Percentiles rank a stretch among this genome's conserved stretches.
Conservation (phyloP, 2,888 invertebrate species). For the Lacanobia wlatinum region DNA sequence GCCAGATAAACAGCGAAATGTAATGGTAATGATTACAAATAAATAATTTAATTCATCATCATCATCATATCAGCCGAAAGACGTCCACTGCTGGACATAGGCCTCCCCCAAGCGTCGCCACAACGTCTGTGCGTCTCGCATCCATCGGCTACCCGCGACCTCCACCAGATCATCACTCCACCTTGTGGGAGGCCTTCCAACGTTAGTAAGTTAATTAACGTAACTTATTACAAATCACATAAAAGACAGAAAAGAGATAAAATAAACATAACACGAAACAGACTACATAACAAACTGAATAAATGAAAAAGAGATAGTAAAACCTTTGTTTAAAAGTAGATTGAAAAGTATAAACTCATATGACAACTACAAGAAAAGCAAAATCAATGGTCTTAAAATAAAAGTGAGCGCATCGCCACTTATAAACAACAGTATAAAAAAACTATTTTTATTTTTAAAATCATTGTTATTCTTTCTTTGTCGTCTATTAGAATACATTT, state of each 20-base stretch:
- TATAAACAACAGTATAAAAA: conserved; percentile 19
- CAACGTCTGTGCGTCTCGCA: too few species aligned
- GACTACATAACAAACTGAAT: not conserved
- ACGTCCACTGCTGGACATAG: too few species aligned
- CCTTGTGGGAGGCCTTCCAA: too few species aligned
- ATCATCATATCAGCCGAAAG: too few species aligned
- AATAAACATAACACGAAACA: not conserved
- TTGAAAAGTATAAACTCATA: conserved; percentile 12
- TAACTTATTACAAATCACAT: conserved; percentile 8
- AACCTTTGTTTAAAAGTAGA: too few species aligned
- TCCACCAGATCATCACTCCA: too few species aligned
- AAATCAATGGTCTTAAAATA: conserved; percentile 40
- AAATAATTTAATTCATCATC: too few species aligned
- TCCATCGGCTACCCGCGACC: too few species aligned
- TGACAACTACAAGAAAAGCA: conserved; percentile 25
- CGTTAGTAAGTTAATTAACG: conserved; percentile 2
- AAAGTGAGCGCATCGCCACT: conserved; percentile 28
- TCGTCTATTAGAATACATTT: conserved; percentile 28
- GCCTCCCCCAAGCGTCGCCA: too few species aligned
- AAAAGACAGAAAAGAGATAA: conserved; percentile 8
- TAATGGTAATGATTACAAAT: conserved; percentile 1
- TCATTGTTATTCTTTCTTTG: conserved; percentile 51
- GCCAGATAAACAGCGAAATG: conserved; percentile 20
- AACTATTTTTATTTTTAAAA: conserved; percentile 42
- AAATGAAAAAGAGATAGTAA: not conserved